These are phyloP conservation scores for Macropodus opercularis DNA, from an alignment of 2,797 vertebrate genomes.

Conservation along the genomic window DNA sequence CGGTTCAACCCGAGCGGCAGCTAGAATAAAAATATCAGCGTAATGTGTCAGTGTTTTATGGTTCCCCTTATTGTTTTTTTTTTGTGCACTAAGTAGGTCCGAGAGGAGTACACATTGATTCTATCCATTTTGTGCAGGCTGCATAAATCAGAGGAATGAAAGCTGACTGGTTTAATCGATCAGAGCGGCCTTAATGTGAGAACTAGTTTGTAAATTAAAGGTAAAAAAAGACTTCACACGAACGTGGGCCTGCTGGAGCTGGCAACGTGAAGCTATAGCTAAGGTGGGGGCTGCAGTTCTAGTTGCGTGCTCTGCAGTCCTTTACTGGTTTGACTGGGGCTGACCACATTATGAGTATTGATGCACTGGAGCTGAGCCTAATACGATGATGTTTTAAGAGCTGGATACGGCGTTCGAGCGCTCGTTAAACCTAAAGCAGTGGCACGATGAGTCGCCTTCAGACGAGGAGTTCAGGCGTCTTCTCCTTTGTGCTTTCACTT, in stretches of 20 bases:
- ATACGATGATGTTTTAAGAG: constrained; percentile 10
- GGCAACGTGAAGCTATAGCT: neutral
- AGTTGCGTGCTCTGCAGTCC: constrained; percentile 1
- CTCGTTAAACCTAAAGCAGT: constrained; percentile 2
- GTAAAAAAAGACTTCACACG: constrained; percentile 1
- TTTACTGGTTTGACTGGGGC: constrained; percentile 28
- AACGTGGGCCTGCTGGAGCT: neutral
- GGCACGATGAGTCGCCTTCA: constrained; percentile 6
- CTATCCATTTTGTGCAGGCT: neutral
- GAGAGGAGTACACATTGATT: neutral
- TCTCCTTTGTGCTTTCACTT: constrained; percentile 13
- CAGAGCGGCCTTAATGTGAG: constrained; percentile 23
- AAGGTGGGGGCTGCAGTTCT: neutral
- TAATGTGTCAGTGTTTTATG: no score
- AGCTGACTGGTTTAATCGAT: constrained; percentile 19
- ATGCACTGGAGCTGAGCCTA: constrained; percentile 15
- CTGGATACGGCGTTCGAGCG: constrained; percentile 9
- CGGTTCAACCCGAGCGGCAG: neutral
- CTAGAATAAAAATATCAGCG: neutral
- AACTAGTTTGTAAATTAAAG: constrained; percentile 19
- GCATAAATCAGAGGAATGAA: constrained; percentile 5
- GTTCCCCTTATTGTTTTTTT: neutral
- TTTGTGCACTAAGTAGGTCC: neutral
- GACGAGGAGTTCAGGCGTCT: neutral
- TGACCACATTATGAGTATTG: constrained; percentile 4